phyloP scores from a whole-genome alignment of 2,113 vertebrate species.

The Cochlearius cochlearius region DNA sequence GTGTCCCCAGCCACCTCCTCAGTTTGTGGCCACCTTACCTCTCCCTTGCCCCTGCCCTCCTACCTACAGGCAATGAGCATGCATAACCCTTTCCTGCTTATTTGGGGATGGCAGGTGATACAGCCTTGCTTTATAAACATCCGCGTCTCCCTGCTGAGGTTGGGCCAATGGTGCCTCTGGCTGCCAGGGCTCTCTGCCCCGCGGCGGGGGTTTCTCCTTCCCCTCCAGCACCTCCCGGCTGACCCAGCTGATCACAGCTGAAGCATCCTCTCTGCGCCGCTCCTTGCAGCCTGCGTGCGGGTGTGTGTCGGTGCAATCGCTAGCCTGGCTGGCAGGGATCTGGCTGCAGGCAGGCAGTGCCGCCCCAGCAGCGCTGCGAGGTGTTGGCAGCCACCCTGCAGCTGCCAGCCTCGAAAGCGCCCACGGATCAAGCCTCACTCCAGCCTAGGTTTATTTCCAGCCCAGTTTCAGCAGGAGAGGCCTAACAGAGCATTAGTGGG shows the following conservation, averaged over 20 bases:
- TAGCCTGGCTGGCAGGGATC: neutral
- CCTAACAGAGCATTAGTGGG: rapidly evolving
- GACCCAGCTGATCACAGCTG: neutral
- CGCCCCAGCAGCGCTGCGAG: neutral
- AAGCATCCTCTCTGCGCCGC: neutral
- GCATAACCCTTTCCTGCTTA: neutral
- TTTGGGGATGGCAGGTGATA: neutral
- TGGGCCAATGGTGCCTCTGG: neutral
- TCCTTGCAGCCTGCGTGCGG: neutral
- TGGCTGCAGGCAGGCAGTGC: neutral
- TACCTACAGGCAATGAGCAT: rapidly evolving
- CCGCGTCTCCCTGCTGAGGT: neutral
- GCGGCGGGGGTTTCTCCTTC: rapidly evolving
- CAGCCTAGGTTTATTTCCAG: neutral
- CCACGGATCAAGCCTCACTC: neutral
- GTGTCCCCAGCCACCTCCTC: neutral
- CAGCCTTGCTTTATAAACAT: neutral
- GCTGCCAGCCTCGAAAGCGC: neutral
- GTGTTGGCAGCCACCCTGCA: neutral
- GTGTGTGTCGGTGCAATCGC: neutral
- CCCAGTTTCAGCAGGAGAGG: neutral
- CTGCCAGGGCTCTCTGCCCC: neutral
- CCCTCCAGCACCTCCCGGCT: neutral
- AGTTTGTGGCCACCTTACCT: neutral
- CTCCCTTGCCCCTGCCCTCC: neutral